Base-by-base conservation (phyloP, 1,140 invertebrate species). In the Leptonema lineaticorne region DNA sequence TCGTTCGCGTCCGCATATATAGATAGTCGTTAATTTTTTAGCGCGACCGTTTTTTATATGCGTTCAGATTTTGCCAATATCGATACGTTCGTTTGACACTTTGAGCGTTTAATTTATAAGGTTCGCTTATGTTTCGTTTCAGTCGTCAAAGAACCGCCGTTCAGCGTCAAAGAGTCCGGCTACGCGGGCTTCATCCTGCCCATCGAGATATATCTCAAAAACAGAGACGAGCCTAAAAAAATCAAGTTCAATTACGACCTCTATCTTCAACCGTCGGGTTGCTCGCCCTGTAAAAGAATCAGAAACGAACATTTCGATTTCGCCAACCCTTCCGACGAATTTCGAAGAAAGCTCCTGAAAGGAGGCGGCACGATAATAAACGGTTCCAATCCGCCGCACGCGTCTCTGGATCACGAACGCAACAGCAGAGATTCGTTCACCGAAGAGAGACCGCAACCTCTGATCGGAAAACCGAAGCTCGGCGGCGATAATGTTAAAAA, bases 91-190 rank as follows among this genome's bases (percentile, higher is more conserved):
- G n/a, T n/a, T n/a, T n/a, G n/a, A n/a, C n/a, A n/a, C n/a, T n/a
- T n/a, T n/a, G n/a, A n/a, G n/a, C n/a, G n/a, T n/a, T n/a, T n/a
- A n/a, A n/a, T n/a, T n/a, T n/a, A n/a, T n/a, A n/a, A n/a, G n/a
- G n/a, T 53, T 53, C 14, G n/a, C 2, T 22, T 22, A 3, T n/a
- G 11, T 57, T 59, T 18, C 27, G 59, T 86, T 87, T 68, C 79
- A 93, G 91, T 92, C 72, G 78, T 93, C 0, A 96, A 94, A 76
- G 91, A 95, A 63, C 93, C 95, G 37, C 95, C 96, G n/a, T 98
- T 94, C 83, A 80, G 85, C 53, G 87, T 98, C 16, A 89, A 90
- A 74, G 95, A 98, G 78, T 92, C 92, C 6, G 96, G 96, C 1
- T 98, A 98, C 86, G 96, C 94, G 64, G 93, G 95, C 16, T 98